Percentiles rank a stretch among this genome's conserved stretches.
Evolutionary conservation across 2,888 invertebrate genomes (phyloP).

Genomic region (Cyrtodaria siliqua): DNA sequence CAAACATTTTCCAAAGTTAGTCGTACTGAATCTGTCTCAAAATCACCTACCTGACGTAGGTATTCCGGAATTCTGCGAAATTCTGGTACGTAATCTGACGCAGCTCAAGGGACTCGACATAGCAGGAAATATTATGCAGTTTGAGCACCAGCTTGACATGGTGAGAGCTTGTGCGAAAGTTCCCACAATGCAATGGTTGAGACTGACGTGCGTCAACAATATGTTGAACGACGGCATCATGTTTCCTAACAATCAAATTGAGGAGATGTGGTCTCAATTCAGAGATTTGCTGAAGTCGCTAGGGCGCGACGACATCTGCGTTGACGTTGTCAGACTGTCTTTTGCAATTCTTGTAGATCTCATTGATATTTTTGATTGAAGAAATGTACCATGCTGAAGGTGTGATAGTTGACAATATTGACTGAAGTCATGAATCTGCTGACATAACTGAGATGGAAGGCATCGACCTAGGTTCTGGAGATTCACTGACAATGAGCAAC

Average conservation of each 20-base stretch:
- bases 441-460: too few relatives aligned
- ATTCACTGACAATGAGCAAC: too few relatives aligned
- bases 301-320: constrained; percentile 66
- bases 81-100: constrained; percentile 53
- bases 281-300: constrained; percentile 53
- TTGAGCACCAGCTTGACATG: constrained; percentile 67
- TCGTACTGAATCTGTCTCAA: constrained; percentile 74
- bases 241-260: constrained; percentile 52
- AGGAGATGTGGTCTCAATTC: constrained; percentile 47
- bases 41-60: constrained; percentile 72
- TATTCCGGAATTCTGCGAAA: constrained; percentile 68
- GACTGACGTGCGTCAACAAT: constrained; percentile 65
- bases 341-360: constrained; percentile 71
- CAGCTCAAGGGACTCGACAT: constrained; percentile 72
- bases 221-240: constrained; percentile 45
- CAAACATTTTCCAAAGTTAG: constrained; percentile 69
- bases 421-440: too few relatives aligned
- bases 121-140: constrained; percentile 72
- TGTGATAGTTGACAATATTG: too few relatives aligned
- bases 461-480: too few relatives aligned
- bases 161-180: constrained; percentile 68
- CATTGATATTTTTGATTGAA: constrained; percentile 67
- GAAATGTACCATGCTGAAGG: too few relatives aligned
- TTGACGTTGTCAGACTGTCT: constrained; percentile 68
- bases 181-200: constrained; percentile 68